These are phyloP conservation scores for Bradysia coprophila DNA, from an alignment of 1,140 invertebrate genomes.

Conservation along the genomic window DNA sequence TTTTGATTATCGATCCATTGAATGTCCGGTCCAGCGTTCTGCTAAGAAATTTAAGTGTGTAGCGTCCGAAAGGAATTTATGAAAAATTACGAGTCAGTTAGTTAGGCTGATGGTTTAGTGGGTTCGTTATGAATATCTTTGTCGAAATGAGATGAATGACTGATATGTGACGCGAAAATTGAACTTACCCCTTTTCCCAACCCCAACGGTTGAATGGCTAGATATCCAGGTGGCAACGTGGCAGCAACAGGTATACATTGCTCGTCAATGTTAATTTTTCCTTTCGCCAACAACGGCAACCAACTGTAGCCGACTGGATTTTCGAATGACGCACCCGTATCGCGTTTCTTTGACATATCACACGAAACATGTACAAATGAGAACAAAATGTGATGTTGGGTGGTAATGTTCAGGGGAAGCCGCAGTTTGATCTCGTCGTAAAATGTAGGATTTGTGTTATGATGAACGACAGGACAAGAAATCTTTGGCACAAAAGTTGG, in stretches of 20 bases:
- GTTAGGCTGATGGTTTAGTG: not conserved
- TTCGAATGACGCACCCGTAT: slow-evolving; percentile 46
- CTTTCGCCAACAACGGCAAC: slow-evolving; percentile 66
- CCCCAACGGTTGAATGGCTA: slow-evolving; percentile 73
- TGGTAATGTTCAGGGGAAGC: slow-evolving; percentile 56
- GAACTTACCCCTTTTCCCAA: slow-evolving; percentile 73
- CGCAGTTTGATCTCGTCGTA: slow-evolving; percentile 79
- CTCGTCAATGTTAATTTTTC: slow-evolving; percentile 60
- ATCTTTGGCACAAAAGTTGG: slow-evolving; percentile 36
- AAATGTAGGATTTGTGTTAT: slow-evolving; percentile 64
- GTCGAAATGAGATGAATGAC: not conserved
- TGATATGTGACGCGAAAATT: not conserved
- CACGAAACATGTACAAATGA: slow-evolving; percentile 81
- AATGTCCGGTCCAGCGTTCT: slow-evolving; percentile 79
- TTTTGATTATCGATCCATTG: slow-evolving; percentile 82
- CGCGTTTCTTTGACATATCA: slow-evolving; percentile 65
- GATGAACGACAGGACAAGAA: slow-evolving; percentile 59
- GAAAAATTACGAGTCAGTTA: not conserved
- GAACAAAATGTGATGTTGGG: slow-evolving; percentile 69
- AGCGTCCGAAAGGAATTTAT: slow-evolving; percentile 2
- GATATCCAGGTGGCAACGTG: slow-evolving; percentile 66
- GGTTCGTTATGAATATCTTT: not conserved
- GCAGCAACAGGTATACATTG: slow-evolving; percentile 66
- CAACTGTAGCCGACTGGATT: slow-evolving; percentile 82
- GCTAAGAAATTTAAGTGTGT: slow-evolving; percentile 19